Evolutionary conservation across 1,140 invertebrate genomes (phyloP), one percentile per base, ranked within the genome.

Genomic region (Pararge aegeria): DNA sequence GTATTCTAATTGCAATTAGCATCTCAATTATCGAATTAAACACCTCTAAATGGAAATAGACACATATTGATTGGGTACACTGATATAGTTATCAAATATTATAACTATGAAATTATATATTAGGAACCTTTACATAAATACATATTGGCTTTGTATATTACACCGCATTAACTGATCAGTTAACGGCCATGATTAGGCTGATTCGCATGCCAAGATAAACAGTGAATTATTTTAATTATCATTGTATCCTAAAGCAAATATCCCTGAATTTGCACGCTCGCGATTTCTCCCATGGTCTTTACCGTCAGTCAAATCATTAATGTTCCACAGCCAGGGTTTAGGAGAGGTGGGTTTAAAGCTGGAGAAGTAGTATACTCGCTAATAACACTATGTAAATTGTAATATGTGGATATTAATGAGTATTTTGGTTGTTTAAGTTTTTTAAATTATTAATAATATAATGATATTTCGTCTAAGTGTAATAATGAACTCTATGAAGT

Each of bases 31-130:
- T 64, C 54, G 40, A 30, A 57, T 60, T 57, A 67, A 65, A 64
- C 27, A 63, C 42, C 42, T 46, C 42, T 65, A 64, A 65, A 71
- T 71, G 65, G 69, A 53, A 71, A 67, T 71, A 68, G 65, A 58
- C 54, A 65, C 57, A 53, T 49, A 38, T 60, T 58, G 55, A 60
- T 66, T 46, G 42, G 61, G 49, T 44, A 49, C 21, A 44, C 30
- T 48, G 40, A 57, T 49, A 60, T 58, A 65, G 51, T 61, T 59
- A 59, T 55, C 55, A 63, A 60, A 61, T 46, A 46, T 16, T 15
- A 66, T 66, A 44, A 61, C 34, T 54, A 29, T 55, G 59, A 55
- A 61, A 55, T 60, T 46, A 54, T 37, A 56, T 55, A n/a, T n/a
- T n/a, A 16, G 18, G 4, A 20, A 46, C 42, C 2, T 0, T 46